Base-by-base conservation (phyloP, 2,888 invertebrate species). In the Polydrusus tereticollis region DNA sequence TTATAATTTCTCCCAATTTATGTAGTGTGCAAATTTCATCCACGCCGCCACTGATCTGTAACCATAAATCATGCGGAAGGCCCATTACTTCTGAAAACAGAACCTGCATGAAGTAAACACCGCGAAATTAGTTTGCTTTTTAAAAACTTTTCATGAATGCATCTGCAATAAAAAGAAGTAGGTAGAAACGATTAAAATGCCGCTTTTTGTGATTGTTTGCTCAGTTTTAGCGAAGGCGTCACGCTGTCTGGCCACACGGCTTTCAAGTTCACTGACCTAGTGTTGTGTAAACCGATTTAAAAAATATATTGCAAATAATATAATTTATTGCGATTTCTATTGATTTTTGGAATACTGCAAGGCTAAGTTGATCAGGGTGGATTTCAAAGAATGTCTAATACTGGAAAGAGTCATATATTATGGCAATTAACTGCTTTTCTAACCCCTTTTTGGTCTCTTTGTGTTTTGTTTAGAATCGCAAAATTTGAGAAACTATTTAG, bases 141-240 rank as follows among this genome's bases (percentile, higher is more conserved):
- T 50, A 12, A 43, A 60, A 60, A 60, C 26, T 65, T 69, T 70
- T 55, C n/a, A 55, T 52, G 29, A 20, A 55, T 47, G 58, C 23
- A 64, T 73, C 55, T 57, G 52, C 50, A 50, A 23, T 43, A 23
- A 45, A 57, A 69, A 73, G 57, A 72, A 67, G 64, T 59, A 70
- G 72, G 52, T 72, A 69, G 68, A 69, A 73, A 73, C 63, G 67
- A 65, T 63, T 69, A 68, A 67, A 67, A 59, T 67, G 64, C 29
- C 66, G 72, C 26, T 26, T 76, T 76, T 73, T 72, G 72, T 69
- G 62, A 72, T 69, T 65, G 74, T 75, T 72, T 70, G 74, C 69
- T 41, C 58, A 70, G 69, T 75, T 69, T 69, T 59, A 74, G 77
- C 72, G 78, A 74, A 76, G 78, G 78, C 78, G 78, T 78, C 78